A percentile compares a stretch with the other conserved stretches of the same genome.
phyloP scores from a whole-genome alignment of 2,797 vertebrate genomes.

The Tolypeutes matacus region DNA sequence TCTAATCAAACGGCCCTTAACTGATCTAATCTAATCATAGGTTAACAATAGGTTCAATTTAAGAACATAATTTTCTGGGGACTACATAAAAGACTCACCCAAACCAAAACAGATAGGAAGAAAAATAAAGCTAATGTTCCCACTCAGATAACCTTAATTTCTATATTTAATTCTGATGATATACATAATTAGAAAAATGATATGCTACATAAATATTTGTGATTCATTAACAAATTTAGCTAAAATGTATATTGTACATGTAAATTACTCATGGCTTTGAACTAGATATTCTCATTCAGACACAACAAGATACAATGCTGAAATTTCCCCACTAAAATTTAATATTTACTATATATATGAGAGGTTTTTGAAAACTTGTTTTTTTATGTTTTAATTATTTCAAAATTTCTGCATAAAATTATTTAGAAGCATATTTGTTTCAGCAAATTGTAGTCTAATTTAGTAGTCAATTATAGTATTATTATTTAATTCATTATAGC shows the following conservation, averaged over 20 bases:
- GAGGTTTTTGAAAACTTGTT: not conserved
- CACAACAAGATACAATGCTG: not conserved
- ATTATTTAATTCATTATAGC: slow-evolving; percentile 68
- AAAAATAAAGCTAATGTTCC: slow-evolving; percentile 55
- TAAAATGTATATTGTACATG: not conserved
- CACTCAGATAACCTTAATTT: slow-evolving; percentile 15
- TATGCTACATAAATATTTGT: not conserved
- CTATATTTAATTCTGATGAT: slow-evolving; percentile 40
- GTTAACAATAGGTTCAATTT: no score
- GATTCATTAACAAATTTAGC: slow-evolving; percentile 13
- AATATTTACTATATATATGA: not conserved
- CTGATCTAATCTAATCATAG: no score
- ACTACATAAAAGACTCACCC: no score
- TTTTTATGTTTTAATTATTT: slow-evolving; percentile 57
- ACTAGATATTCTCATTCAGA: not conserved
- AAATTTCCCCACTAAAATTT: not conserved
- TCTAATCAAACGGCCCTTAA: no score
- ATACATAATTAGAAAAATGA: not conserved
- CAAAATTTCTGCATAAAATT: slow-evolving; percentile 56
- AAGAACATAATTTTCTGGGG: no score
- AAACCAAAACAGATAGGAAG: no score
- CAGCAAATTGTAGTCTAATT: slow-evolving; percentile 58
- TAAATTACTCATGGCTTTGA: not conserved
- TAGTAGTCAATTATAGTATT: slow-evolving; percentile 58
- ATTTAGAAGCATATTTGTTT: slow-evolving; percentile 60